A percentile compares a stretch with the other conserved stretches of the same genome.
Evolutionary conservation across 2,797 vertebrate genomes (phyloP).

Genomic region (Salarias fasciatus): DNA sequence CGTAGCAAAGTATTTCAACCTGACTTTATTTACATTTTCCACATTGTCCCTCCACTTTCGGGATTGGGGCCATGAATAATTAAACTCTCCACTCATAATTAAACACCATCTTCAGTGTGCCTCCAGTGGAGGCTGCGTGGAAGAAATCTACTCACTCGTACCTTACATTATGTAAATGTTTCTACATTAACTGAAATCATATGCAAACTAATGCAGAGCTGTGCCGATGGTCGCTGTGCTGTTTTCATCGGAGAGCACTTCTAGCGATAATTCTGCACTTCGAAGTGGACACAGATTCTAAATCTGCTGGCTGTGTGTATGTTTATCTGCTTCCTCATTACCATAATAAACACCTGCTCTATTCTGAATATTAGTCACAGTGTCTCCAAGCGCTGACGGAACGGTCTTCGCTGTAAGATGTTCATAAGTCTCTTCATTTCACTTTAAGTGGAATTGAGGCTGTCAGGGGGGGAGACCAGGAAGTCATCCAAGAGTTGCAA

Average conservation of each 20-base stretch:
- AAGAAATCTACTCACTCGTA: not conserved
- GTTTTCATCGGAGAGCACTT: not conserved
- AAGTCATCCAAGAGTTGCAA: not conserved
- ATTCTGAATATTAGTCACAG: constrained; percentile 1
- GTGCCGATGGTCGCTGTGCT: constrained; percentile 3
- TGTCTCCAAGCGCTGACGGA: not conserved
- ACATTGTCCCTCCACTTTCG: no score
- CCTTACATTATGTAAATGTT: constrained; percentile 6
- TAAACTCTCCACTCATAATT: not conserved
- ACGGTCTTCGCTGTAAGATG: not conserved
- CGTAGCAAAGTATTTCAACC: no score
- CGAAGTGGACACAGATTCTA: not conserved
- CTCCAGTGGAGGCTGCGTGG: not conserved
- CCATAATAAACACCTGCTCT: constrained; percentile 6
- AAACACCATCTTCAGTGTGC: not conserved
- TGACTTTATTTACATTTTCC: no score
- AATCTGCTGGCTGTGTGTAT: not conserved
- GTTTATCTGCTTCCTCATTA: not conserved
- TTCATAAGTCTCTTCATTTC: not conserved
- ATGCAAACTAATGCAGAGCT: constrained; percentile 14
- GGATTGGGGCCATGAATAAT: no score
- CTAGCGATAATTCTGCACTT: constrained; percentile 2
- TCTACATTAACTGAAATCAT: constrained; percentile 1
- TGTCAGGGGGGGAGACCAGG: not conserved
- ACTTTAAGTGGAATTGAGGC: not conserved